Conservation (phyloP, 1,140 invertebrate species). For the Aphidius gifuensis region DNA sequence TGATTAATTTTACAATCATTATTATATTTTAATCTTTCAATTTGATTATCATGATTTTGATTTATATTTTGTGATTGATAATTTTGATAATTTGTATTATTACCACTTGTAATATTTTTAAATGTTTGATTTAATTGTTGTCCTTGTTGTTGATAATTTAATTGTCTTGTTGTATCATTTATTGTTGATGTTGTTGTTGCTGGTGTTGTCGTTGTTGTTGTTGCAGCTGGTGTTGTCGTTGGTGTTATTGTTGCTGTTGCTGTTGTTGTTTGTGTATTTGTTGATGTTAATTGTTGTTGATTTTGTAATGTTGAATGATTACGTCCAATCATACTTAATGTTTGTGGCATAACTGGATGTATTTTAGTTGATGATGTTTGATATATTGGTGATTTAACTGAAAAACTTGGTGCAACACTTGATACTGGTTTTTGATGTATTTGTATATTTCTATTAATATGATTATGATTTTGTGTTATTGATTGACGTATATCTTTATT, state of each 20-base stretch:
- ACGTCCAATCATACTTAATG: constrained; percentile 56
- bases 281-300: constrained; percentile 15
- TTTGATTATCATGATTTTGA: constrained; percentile 21
- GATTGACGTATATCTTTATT: constrained; percentile 34
- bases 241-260: constrained; percentile 34
- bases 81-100: no score
- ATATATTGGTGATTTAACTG: constrained; percentile 73
- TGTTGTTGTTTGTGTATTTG: constrained; percentile 34
- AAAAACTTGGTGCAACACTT: constrained; percentile 72
- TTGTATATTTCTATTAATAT: constrained; percentile 40
- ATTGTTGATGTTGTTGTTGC: constrained; percentile 26
- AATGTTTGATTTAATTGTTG: constrained; percentile 21
- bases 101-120: constrained; percentile 38
- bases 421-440: constrained; percentile 71
- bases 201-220: constrained; percentile 33
- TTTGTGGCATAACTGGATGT: constrained; percentile 76
- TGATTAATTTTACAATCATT: constrained; percentile 24
- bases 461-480: constrained; percentile 32
- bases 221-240: constrained; percentile 29
- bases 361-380: constrained; percentile 78
- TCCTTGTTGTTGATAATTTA: constrained; percentile 32
- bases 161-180: constrained; percentile 32
- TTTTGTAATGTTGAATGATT: constrained; percentile 47
- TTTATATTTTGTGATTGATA: constrained; percentile 24
- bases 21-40: constrained; percentile 5